Evolutionary conservation across 2,888 invertebrate genomes (phyloP), one percentile per base, ranked within the genome.

Genomic region (Orchesellides sinensis): DNA sequence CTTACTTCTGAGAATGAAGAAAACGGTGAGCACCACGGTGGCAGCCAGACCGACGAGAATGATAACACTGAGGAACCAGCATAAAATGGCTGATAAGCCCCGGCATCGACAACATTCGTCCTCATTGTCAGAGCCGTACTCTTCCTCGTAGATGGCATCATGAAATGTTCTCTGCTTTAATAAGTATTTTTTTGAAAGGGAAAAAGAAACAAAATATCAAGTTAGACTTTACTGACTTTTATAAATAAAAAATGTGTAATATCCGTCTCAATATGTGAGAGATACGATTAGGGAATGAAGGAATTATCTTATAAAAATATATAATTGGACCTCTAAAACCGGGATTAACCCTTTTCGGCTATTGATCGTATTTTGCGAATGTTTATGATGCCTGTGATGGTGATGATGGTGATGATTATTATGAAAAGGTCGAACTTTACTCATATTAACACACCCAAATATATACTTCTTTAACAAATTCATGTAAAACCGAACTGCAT

Each of bases 101-200:
- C 86, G 80, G 27, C 83, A 80, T 45, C 86, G 84, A 56, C 87
- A 87, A 27, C 86, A 85, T 45, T 88, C 88, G 27, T 86, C 85
- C 29, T 86, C 87, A 54, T 85, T 75, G 72, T 87, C 87, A 19
- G 86, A 86, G 70, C 86, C 86, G 65, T 87, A 88, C 72, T 88
- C 88, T 80, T 88, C 88, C 75, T 88, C 87, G 79, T 88, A 88
- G 72, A 88, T 88, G 66, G 88, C 88, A 78, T 88, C 88, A 72
- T 88, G 87, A 72, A 86, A 88, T 49, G 87, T 86, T 78, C 87
- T 83, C 84, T 86, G 84, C 77, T 83, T 52, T 69, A 25, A 68
- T 14, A 77, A 63, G 23, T n/a, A n/a, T n/a, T n/a, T n/a, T n/a
- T n/a, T n/a, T n/a, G n/a, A n/a, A n/a, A n/a, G n/a, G n/a, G n/a